Percentiles rank a stretch among this genome's conserved stretches.
phyloP scores from a whole-genome alignment of 1,140 invertebrate genomes.

The Probaryconus sp. region DNA sequence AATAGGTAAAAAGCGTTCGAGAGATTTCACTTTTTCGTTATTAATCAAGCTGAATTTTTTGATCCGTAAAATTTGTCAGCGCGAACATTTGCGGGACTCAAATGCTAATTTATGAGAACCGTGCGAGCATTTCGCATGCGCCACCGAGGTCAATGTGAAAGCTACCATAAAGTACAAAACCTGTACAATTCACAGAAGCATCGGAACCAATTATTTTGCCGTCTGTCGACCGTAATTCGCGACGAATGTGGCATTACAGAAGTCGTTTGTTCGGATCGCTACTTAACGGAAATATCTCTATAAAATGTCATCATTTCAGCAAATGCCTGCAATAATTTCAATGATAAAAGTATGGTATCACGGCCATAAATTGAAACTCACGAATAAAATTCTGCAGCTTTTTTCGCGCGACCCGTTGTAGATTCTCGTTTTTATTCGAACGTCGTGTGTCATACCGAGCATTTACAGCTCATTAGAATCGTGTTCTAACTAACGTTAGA shows the following conservation, averaged over 20 bases:
- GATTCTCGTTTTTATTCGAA: slow-evolving; percentile 10
- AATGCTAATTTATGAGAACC: slow-evolving; percentile 30
- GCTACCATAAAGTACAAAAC: slow-evolving; percentile 26
- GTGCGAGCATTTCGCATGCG: slow-evolving; percentile 23
- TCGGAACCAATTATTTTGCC: slow-evolving; percentile 44
- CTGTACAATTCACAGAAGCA: slow-evolving; percentile 17
- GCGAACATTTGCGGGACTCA: slow-evolving; percentile 3
- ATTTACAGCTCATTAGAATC: slow-evolving; percentile 7
- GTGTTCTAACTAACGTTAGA: slow-evolving; percentile 12
- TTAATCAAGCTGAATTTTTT: slow-evolving; percentile 5
- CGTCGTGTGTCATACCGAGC: neutral
- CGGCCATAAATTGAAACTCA: slow-evolving; percentile 1
- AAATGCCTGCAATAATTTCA: slow-evolving; percentile 24
- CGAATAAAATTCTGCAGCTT: slow-evolving; percentile 9
- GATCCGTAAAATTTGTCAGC: slow-evolving; percentile 24
- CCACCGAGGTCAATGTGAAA: slow-evolving; percentile 38
- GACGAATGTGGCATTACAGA: slow-evolving; percentile 13
- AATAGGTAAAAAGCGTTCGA: too few species aligned
- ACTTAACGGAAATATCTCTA: slow-evolving; percentile 34
- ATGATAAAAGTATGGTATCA: slow-evolving; percentile 19
- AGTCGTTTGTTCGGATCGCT: slow-evolving; percentile 26
- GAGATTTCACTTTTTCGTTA: neutral
- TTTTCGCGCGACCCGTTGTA: neutral
- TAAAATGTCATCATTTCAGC: slow-evolving; percentile 29
- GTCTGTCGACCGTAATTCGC: slow-evolving; percentile 36